Percentiles rank a stretch among this genome's conserved stretches.
Conservation (phyloP, 2,113 vertebrate species). For the Grus americana region DNA sequence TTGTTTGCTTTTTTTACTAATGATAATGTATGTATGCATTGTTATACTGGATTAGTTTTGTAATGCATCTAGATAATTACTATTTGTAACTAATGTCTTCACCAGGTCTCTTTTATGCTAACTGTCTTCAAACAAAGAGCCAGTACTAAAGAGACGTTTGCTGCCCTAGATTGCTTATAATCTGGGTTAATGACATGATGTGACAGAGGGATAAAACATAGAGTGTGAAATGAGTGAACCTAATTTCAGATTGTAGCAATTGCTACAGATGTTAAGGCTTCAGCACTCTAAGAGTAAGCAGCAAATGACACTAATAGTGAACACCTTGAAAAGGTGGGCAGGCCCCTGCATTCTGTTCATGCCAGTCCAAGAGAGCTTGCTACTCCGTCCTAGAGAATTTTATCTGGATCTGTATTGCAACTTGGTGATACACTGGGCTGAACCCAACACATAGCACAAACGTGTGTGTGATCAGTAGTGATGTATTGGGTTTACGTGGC, state of each 20-base stretch:
- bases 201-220: not conserved
- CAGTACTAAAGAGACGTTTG: not conserved
- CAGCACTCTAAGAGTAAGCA: not conserved
- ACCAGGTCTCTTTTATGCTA: not conserved
- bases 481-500: rapidly evolving
- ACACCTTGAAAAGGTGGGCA: no score
- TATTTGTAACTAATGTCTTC: not conserved
- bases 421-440: not conserved
- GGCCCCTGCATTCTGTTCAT: not conserved
- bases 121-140: not conserved
- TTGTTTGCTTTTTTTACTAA: not conserved
- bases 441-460: not conserved
- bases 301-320: not conserved
- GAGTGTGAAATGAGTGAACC: not conserved
- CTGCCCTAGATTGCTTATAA: not conserved
- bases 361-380: not conserved
- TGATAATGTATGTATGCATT: not conserved
- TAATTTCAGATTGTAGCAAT: not conserved
- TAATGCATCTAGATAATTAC: conserved; percentile 22
- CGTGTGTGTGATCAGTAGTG: no score
- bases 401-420: not conserved
- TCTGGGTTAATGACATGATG: not conserved
- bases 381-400: no score
- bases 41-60: not conserved
- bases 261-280: not conserved